Percentiles rank a stretch among this genome's conserved stretches.
Conservation (phyloP, 2,113 vertebrate genomes). For the Calypte anna region DNA sequence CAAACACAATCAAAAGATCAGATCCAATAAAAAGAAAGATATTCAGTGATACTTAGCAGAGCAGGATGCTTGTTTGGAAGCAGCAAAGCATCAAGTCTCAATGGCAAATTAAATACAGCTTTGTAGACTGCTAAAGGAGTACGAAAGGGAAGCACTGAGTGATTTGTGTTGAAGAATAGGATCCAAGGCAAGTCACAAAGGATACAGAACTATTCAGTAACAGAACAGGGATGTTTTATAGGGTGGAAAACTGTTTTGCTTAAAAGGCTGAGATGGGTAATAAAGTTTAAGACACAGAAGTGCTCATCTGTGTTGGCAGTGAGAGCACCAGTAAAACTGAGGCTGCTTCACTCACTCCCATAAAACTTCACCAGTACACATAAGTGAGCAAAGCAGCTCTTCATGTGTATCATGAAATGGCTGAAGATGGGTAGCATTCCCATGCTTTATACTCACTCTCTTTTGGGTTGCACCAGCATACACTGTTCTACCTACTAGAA, state of each 20-base stretch:
- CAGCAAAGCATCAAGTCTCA: fast-evolving
- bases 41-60: not conserved
- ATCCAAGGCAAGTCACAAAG: not conserved
- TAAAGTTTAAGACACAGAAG: not conserved
- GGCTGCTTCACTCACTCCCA: not conserved
- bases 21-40: not conserved
- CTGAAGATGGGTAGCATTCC: not conserved
- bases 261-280: not conserved
- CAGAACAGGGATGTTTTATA: not conserved
- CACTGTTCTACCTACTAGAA: not conserved
- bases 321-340: not conserved
- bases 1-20: not conserved
- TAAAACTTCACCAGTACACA: not conserved
- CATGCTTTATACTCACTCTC: not conserved
- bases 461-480: not conserved
- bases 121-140: not conserved
- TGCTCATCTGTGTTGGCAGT: not conserved
- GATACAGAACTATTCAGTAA: not conserved
- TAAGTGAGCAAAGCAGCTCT: not conserved
- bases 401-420: not conserved
- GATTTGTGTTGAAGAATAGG: not conserved
- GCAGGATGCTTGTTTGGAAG: not conserved
- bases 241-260: not conserved
- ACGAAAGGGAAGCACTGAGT: not conserved
- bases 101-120: not conserved